Percentiles rank a stretch among this genome's conserved stretches.
Evolutionary conservation across 2,797 vertebrate species (phyloP).

Genomic region (Psittacula echo): DNA sequence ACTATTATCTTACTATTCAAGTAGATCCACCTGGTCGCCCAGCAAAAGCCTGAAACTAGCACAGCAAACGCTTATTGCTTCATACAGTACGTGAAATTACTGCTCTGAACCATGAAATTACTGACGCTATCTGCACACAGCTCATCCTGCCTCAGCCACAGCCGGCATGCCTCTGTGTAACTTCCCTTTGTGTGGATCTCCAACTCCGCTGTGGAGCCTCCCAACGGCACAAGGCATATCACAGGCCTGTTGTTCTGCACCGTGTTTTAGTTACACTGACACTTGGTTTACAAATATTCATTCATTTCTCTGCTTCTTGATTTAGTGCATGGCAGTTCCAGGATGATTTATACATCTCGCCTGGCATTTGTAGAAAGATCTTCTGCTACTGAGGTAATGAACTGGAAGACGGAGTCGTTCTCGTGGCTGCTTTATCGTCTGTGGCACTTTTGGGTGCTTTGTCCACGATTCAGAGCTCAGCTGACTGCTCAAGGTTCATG

Average conservation of each 20-base stretch:
- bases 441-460: neutral
- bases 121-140: neutral
- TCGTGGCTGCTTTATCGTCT: neutral
- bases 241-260: neutral
- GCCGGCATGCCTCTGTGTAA: neutral
- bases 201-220: neutral
- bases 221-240: neutral
- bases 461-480: neutral
- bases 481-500: neutral
- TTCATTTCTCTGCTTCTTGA: neutral
- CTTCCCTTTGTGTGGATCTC: neutral
- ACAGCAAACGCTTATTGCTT: constrained; percentile 1
- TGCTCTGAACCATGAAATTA: constrained; percentile 7
- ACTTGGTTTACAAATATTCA: neutral
- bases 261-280: neutral
- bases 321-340: neutral
- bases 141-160: neutral
- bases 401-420: neutral
- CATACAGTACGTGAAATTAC: neutral
- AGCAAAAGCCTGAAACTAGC: neutral
- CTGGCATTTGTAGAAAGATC: neutral
- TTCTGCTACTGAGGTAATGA: neutral
- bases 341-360: neutral
- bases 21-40: neutral
- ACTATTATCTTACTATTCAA: neutral